Evolutionary conservation across 2,797 vertebrate species (phyloP), one percentile per base, ranked within the genome.

Genomic region (Halcyon badia): DNA sequence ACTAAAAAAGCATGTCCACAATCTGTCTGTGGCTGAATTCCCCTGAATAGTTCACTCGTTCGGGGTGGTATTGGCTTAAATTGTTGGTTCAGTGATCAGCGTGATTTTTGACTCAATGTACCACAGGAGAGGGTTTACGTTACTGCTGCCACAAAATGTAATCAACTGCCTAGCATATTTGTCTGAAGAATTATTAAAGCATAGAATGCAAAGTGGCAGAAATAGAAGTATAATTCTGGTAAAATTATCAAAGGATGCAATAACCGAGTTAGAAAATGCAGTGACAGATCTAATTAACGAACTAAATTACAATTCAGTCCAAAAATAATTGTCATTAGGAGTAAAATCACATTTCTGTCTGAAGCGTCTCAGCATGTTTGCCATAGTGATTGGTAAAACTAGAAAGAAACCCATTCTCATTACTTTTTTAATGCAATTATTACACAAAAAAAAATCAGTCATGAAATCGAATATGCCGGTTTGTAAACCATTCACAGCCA

Each of bases 251-350:
- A 81, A 70, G 70, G 83, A 71, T 89, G 81, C 61, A 84, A 71
- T 95, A 95, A 91, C 92, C 2, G 20, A 96, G 91, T 89, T 95
- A 92, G 95, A 96, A 97, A 97, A 92, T 71, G 71, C 92, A 93
- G 90, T 89, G 81, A 87, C 68, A 89, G 92, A 82, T 88, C 92
- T 97, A 96, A 97, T 96, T 96, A 97, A 97, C 26, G 56, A 97
- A 91, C 54, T 87, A 91, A 96, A 95, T 94, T 93, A 89, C 85
- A 95, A 95, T 83, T 70, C 89, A 88, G 95, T 83, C 89, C 76
- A 89, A 89, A 95, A 95, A 94, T 96, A 95, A 89, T 93, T 89
- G 95, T 83, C 76, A 94, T 92, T 96, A 97, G 96, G 96, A 91
- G 85, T 84, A 87, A 95, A 96, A 93, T 94, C 89, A 58, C 87